phyloP scores from a whole-genome alignment of 2,113 vertebrate genomes.

The Corythornis vintsioides region DNA sequence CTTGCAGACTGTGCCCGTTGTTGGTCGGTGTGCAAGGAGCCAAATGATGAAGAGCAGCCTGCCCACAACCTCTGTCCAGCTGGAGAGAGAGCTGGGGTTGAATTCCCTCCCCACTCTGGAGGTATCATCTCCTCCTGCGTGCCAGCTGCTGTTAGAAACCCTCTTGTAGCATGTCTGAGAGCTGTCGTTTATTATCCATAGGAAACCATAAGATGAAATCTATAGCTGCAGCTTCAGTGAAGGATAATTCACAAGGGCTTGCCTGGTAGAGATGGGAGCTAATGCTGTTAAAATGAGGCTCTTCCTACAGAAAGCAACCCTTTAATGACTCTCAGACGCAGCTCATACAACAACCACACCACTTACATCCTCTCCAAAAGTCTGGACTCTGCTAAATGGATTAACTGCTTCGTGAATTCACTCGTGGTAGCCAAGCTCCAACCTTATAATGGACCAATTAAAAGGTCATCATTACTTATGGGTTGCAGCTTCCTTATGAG shows the following conservation, averaged over 20 bases:
- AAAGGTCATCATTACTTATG: slow-evolving; percentile 14
- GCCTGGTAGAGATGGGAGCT: background rate
- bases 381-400: slow-evolving; percentile 34
- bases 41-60: background rate
- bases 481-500: background rate
- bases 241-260: slow-evolving; percentile 14
- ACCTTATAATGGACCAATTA: slow-evolving; percentile 45
- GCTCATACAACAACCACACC: slow-evolving; percentile 3
- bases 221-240: slow-evolving; percentile 4
- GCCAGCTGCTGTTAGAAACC: background rate
- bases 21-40: background rate
- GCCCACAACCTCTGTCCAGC: background rate
- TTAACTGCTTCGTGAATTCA: slow-evolving; percentile 52
- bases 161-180: slow-evolving; percentile 25
- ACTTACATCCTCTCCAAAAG: slow-evolving; percentile 39
- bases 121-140: background rate
- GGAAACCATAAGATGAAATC: slow-evolving; percentile 24
- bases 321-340: slow-evolving; percentile 50
- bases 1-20: background rate
- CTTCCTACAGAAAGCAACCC: slow-evolving; percentile 32
- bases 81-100: background rate
- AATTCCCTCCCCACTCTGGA: background rate
- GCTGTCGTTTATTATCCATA: background rate
- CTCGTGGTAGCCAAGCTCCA: background rate
- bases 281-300: slow-evolving; percentile 16